Evolutionary conservation across 2,113 vertebrate species (phyloP).

Genomic region (Rhinogobius similis): DNA sequence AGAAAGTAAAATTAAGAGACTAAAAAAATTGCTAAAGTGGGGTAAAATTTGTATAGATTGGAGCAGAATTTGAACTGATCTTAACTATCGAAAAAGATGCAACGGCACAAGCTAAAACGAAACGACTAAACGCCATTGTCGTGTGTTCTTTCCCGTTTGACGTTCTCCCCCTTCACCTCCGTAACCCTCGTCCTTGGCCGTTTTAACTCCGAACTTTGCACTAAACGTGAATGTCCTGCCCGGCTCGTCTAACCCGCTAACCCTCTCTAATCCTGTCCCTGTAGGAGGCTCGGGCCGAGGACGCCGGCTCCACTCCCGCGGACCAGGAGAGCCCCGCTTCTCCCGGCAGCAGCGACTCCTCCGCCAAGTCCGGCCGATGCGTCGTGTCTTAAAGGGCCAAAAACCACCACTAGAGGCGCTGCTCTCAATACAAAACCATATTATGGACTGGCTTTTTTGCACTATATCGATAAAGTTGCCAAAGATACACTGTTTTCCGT

Average conservation of each 20-base stretch:
- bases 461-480: neutral
- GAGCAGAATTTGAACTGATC: too few relatives aligned
- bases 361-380: constrained; percentile 61
- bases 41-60: too few relatives aligned
- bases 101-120: too few relatives aligned
- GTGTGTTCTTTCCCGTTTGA: too few relatives aligned
- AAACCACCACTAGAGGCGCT: neutral
- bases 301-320: constrained; percentile 24
- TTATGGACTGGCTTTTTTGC: neutral
- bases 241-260: constrained; percentile 45
- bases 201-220: neutral
- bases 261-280: constrained; percentile 56
- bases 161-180: too few relatives aligned
- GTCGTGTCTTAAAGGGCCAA: constrained; percentile 69
- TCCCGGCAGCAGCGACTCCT: constrained; percentile 55
- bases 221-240: constrained; percentile 1
- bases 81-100: too few relatives aligned
- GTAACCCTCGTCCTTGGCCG: neutral
- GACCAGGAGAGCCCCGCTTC: constrained; percentile 70
- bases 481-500: neutral
- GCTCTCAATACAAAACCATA: neutral
- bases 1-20: too few relatives aligned
- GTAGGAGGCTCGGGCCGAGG: constrained; percentile 59
- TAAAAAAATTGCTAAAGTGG: too few relatives aligned
- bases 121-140: too few relatives aligned